Conservation (phyloP, 2,113 vertebrate genomes). For the Zosterops japonicus region DNA sequence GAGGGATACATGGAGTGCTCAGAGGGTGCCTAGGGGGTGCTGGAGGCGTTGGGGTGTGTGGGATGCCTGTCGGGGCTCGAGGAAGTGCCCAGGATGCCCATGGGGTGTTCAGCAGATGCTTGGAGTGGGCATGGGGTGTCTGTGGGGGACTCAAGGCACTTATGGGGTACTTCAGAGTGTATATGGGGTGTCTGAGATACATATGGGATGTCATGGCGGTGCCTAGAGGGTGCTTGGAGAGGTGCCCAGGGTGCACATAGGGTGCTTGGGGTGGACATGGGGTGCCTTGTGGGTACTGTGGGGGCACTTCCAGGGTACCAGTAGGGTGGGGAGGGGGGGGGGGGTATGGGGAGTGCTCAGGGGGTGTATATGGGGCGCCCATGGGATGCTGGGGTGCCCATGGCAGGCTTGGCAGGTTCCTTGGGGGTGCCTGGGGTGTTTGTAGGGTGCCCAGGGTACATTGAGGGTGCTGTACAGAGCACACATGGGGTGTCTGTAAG, state of each 20-base stretch:
- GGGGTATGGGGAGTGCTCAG: no score
- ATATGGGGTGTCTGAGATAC: not conserved
- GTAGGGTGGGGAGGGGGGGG: not conserved
- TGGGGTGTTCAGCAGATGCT: not conserved
- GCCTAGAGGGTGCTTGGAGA: not conserved
- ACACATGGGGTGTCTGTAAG: not conserved
- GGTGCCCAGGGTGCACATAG: not conserved
- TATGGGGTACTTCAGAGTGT: not conserved
- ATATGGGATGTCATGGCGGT: not conserved
- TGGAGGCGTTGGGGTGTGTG: not conserved
- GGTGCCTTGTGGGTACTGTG: not conserved
- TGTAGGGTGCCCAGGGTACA: not conserved
- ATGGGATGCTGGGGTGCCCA: not conserved
- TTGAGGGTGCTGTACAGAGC: not conserved
- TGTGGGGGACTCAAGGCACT: not conserved
- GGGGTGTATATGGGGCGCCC: not conserved
- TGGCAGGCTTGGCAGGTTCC: no score
- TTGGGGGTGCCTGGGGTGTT: not conserved
- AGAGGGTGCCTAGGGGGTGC: not conserved
- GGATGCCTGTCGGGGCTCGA: not conserved
- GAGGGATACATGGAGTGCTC: not conserved
- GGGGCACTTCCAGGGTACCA: not conserved
- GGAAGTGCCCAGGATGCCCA: not conserved
- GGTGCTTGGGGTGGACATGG: not conserved
- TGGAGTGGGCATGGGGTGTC: not conserved